Evolutionary conservation across 2,888 invertebrate species (phyloP), one percentile per base, ranked within the genome.

Genomic region (Eupeodes luniger): DNA sequence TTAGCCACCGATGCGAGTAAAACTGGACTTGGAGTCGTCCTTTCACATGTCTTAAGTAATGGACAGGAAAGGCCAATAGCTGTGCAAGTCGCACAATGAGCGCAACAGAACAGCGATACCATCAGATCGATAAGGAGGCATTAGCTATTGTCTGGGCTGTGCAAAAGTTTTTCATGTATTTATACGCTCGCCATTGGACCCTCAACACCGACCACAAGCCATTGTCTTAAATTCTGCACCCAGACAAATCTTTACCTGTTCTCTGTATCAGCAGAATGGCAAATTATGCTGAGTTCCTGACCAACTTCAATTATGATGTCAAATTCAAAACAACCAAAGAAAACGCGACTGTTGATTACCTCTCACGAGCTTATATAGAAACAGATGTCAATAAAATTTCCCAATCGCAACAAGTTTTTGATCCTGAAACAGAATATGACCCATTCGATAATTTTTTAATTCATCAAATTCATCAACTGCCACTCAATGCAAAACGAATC

Each of bases 311-410:
- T 12, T 47, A 47, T 47, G 47, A 47, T 47, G 47, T 47, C 47
- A 47, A 47, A 69, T 44, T 91, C 90, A 82, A 81, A 81, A 59
- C 90, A 91, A 69, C 85, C 92, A 89, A 12, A 84, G 77, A 11
- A 12, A 77, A 66, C 34, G 14, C 66, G 10, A 66, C 66, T 66
- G 77, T 66, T 44, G 77, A 77, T 19, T 77, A 77, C 67, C 49
- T 55, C 55, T 55, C 55, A 55, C 55, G 16, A 55, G 1, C 47
- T 47, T 16, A 12, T 53, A 6, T 47, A 47, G 47, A 47, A 47
- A 47, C 47, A 47, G 47, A 47, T 47, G 47, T 47, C 47, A 47
- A 47, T 47, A 47, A 47, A 47, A 47, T 47, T 47, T 11, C 9
- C 47, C 47, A 9, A 9, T 11, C 11, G 47, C 47, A 47, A 47